These are phyloP conservation scores for Rhincodon typus DNA, from an alignment of 2,797 vertebrate species.

Conservation along the genomic window DNA sequence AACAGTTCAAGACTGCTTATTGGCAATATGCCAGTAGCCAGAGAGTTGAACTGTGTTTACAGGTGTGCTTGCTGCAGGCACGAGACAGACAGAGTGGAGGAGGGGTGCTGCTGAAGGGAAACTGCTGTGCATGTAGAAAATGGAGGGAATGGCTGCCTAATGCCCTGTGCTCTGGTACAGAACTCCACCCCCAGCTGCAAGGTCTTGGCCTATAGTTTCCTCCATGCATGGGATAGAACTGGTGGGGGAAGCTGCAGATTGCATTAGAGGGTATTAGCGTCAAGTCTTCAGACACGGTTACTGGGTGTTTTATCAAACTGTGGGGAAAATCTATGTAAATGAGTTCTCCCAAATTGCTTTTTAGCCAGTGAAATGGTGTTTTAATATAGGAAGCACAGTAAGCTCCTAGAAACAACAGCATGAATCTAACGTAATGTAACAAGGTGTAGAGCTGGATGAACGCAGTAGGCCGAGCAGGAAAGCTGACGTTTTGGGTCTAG, in stretches of 20 bases:
- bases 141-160: background rate
- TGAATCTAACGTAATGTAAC: too few species aligned
- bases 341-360: background rate
- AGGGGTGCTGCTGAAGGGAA: too few species aligned
- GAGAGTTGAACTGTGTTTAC: conserved; percentile 16
- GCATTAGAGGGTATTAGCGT: background rate
- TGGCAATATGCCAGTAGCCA: background rate
- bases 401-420: background rate
- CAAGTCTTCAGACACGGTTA: background rate
- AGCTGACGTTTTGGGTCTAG: too few species aligned
- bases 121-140: background rate
- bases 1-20: background rate
- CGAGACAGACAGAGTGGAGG: background rate
- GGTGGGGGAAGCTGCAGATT: background rate
- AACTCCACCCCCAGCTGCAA: too few species aligned
- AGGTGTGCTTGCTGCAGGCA: background rate
- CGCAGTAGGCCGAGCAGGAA: too few species aligned
- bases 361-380: background rate
- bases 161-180: background rate
- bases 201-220: background rate
- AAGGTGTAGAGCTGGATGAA: too few species aligned
- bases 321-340: too few species aligned
- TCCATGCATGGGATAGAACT: background rate
- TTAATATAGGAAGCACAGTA: background rate
- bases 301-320: background rate